Percentiles rank a stretch among this genome's conserved stretches.
Conservation (phyloP, 2,888 invertebrate species). For the Cheilosia impressa region DNA sequence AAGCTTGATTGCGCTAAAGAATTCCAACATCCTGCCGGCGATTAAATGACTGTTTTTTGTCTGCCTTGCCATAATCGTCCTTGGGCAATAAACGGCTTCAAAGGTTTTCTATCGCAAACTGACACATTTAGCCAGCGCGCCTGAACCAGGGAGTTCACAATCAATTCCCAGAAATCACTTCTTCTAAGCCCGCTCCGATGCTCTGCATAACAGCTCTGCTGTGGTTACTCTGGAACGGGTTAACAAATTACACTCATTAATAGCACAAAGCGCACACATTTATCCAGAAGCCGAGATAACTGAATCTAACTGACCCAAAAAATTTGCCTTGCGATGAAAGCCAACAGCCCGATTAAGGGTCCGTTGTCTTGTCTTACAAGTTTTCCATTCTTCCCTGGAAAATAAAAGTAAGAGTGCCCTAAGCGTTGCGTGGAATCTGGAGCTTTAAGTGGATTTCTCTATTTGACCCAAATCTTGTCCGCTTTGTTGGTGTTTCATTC, state of each 20-base stretch:
- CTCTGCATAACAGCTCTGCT: constrained; percentile 24
- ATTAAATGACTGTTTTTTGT: constrained; percentile 12
- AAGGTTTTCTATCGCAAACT: background rate
- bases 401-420: constrained; percentile 50
- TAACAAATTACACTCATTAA: constrained; percentile 13
- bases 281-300: constrained; percentile 38
- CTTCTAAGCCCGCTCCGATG: background rate
- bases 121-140: too few relatives aligned
- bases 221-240: constrained; percentile 23
- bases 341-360: constrained; percentile 16
- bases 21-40: constrained; percentile 39
- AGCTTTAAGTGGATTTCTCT: constrained; percentile 53
- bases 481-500: background rate
- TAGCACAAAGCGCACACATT: constrained; percentile 23
- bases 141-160: background rate
- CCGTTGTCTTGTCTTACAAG: background rate
- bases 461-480: constrained; percentile 36
- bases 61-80: background rate
- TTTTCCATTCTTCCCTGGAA: background rate
- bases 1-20: constrained; percentile 48
- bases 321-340: constrained; percentile 6
- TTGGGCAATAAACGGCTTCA: background rate
- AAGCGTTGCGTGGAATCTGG: constrained; percentile 27
- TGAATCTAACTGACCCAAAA: constrained; percentile 43
- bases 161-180: constrained; percentile 23